These are phyloP conservation scores for Mesorhabditis sp. DNA, from an alignment of 2,888 invertebrate species.

Conservation along the genomic window DNA sequence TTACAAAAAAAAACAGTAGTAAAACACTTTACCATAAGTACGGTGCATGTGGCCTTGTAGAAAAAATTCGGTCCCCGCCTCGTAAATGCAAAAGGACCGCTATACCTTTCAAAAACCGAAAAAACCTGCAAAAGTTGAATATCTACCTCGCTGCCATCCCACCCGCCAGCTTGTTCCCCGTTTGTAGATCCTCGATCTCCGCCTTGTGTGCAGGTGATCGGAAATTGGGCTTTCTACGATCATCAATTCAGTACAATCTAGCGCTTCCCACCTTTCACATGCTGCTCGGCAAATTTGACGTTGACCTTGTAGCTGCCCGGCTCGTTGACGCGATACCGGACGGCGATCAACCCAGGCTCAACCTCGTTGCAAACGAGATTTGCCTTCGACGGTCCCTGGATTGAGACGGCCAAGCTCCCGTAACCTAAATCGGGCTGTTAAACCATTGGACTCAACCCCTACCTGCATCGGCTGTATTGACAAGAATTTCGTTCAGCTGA, in stretches of 20 bases:
- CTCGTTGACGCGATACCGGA: slow-evolving; percentile 93
- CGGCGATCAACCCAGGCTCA: slow-evolving; percentile 78
- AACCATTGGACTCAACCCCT: background rate
- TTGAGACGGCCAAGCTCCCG: slow-evolving; percentile 90
- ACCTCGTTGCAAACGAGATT: slow-evolving; percentile 92
- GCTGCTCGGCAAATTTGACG: slow-evolving; percentile 94
- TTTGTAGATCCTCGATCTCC: too few species aligned
- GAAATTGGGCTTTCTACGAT: too few species aligned
- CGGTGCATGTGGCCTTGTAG: too few species aligned
- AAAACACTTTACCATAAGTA: too few species aligned
- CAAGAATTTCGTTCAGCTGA: slow-evolving; percentile 82
- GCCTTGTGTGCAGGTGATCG: too few species aligned
- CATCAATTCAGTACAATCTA: background rate
- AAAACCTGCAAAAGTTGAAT: too few species aligned
- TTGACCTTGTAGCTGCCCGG: slow-evolving; percentile 97
- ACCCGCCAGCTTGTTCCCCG: too few species aligned
- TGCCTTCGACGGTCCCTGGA: slow-evolving; percentile 97
- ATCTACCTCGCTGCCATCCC: too few species aligned
- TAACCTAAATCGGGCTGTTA: slow-evolving; percentile 67
- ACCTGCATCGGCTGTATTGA: slow-evolving; percentile 92
- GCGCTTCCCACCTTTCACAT: slow-evolving; percentile 27
- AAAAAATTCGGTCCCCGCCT: too few species aligned
- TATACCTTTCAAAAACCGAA: too few species aligned
- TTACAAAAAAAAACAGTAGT: too few species aligned
- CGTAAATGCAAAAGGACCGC: too few species aligned